Evolutionary conservation across 53 echinoderm and acorn worm genomes (phyloP).

Genomic region (Mesocentrotus franciscanus): DNA sequence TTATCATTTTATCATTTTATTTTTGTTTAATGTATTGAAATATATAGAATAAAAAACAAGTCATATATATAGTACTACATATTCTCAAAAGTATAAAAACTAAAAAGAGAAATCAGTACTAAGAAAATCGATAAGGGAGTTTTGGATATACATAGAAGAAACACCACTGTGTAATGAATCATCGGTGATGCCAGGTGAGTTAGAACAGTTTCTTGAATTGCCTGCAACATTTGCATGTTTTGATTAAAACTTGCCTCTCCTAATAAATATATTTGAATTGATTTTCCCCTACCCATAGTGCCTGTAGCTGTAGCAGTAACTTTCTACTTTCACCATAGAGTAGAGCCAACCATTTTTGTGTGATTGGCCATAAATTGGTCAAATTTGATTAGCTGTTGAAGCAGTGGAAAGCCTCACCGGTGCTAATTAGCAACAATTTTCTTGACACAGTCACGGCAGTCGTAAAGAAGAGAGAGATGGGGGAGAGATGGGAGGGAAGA

Average conservation of each 20-base stretch:
- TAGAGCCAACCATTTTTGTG: conserved; percentile 38
- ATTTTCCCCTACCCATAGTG: conserved; percentile 41
- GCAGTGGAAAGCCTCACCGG: conserved; percentile 29
- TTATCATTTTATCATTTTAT: not conserved
- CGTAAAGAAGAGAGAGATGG: not conserved
- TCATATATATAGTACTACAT: not conserved
- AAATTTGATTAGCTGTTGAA: conserved; percentile 54
- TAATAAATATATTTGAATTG: conserved; percentile 63
- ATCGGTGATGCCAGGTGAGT: not conserved
- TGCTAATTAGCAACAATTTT: conserved; percentile 56
- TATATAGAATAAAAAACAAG: not conserved
- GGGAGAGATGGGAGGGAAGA: not conserved
- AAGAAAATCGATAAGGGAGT: not conserved
- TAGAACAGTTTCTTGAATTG: not conserved
- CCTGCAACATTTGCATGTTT: conserved; percentile 61
- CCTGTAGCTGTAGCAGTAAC: conserved; percentile 59
- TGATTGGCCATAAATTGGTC: conserved; percentile 64
- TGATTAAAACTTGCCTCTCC: conserved; percentile 44
- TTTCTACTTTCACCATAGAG: not conserved
- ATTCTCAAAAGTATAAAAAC: not conserved
- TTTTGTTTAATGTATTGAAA: not conserved
- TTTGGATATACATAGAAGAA: not conserved
- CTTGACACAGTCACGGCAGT: conserved; percentile 22
- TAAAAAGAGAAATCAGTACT: not conserved
- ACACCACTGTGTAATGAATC: not conserved